A percentile compares a stretch with the other conserved stretches of the same genome.
Evolutionary conservation across 2,888 invertebrate species (phyloP).

Genomic region (Philereme vetulata): DNA sequence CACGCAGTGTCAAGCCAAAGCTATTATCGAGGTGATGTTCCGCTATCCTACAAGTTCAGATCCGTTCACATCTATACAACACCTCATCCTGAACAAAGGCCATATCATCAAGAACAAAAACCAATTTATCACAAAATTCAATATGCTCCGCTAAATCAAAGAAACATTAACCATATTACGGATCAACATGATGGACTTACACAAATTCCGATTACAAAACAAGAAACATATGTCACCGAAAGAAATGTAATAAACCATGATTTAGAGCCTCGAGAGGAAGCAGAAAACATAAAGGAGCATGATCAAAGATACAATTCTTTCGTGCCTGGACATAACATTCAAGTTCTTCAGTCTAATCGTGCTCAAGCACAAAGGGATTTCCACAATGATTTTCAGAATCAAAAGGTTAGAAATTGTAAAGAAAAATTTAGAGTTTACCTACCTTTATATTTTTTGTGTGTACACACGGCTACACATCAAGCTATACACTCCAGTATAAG

Average conservation of each 20-base stretch:
- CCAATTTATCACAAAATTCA: conserved; percentile 13
- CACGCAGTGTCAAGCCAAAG: conserved; percentile 46
- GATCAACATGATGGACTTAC: neutral
- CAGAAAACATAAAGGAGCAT: conserved; percentile 8
- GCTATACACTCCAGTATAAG: no score
- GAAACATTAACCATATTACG: neutral
- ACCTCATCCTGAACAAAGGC: conserved; percentile 26
- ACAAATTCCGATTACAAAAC: neutral
- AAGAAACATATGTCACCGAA: neutral
- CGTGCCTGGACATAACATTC: conserved; percentile 44
- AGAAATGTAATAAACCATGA: conserved; percentile 29
- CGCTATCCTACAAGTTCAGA: conserved; percentile 46
- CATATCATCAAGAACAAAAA: conserved; percentile 1
- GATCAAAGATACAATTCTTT: conserved; percentile 36
- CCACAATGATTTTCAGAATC: conserved; percentile 25
- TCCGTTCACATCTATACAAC: conserved; percentile 41
- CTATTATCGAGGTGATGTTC: conserved; percentile 46
- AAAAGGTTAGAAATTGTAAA: conserved; percentile 38
- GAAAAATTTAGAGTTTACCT: no score
- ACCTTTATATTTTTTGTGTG: no score
- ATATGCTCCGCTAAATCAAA: conserved; percentile 20
- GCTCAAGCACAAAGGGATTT: conserved; percentile 44
- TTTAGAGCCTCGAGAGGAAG: conserved; percentile 45
- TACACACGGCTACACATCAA: no score
- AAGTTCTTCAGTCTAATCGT: conserved; percentile 40